A percentile compares a stretch with the other conserved stretches of the same genome.
phyloP scores from a whole-genome alignment of 2,888 invertebrate genomes.

The Agrotis puta region DNA sequence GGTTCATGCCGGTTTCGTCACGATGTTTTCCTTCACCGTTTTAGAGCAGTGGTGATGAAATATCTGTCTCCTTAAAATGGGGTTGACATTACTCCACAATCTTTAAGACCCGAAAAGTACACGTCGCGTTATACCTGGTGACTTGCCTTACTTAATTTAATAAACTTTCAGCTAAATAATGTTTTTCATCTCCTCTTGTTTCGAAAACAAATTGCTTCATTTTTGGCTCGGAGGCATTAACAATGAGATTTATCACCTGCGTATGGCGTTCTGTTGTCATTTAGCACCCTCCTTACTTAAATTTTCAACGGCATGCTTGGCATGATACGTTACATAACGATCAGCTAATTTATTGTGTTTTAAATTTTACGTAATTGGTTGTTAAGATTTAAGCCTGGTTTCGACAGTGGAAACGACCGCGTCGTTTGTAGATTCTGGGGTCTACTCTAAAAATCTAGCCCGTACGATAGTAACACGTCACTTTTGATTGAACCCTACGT shows the following conservation, averaged over 20 bases:
- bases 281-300: constrained; percentile 66
- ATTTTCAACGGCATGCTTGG: constrained; percentile 50
- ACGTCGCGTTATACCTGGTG: constrained; percentile 33
- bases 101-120: constrained; percentile 15
- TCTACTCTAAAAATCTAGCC: no score
- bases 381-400: no score
- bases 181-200: constrained; percentile 88
- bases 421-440: no score
- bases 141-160: constrained; percentile 74
- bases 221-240: constrained; percentile 84
- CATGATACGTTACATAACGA: constrained; percentile 44
- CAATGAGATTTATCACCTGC: constrained; percentile 85
- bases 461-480: no score
- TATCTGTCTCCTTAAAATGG: neutral
- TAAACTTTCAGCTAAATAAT: constrained; percentile 85
- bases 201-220: constrained; percentile 87
- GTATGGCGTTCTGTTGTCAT: constrained; percentile 77
- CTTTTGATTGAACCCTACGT: no score
- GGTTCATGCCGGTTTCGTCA: no score
- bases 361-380: constrained; percentile 20
- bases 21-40: no score
- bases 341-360: constrained; percentile 38
- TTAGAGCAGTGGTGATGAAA: no score
- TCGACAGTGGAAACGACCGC: no score
- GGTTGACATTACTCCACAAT: neutral